These are phyloP conservation scores for Daubentonia madagascariensis DNA, from an alignment of 2,113 vertebrate genomes.

Conservation along the genomic window DNA sequence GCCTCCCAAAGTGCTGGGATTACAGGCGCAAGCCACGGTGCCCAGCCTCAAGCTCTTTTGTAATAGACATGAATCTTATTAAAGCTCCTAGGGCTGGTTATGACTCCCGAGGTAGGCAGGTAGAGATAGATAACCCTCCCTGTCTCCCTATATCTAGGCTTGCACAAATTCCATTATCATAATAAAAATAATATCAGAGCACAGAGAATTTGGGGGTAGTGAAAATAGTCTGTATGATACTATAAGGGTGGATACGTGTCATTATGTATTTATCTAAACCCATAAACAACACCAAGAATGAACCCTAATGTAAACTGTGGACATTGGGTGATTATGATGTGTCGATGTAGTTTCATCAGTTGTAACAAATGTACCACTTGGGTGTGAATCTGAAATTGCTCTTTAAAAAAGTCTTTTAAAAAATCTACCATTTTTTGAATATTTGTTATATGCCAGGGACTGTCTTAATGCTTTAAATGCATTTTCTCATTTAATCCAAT, in stretches of 20 bases:
- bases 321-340: neutral
- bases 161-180: neutral
- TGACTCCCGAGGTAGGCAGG: neutral
- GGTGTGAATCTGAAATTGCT: neutral
- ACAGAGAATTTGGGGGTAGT: neutral
- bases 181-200: neutral
- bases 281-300: neutral
- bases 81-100: neutral
- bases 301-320: neutral
- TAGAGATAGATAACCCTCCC: neutral
- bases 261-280: neutral
- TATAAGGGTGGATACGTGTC: neutral
- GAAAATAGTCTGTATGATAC: neutral
- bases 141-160: neutral
- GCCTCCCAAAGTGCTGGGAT: no score
- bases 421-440: neutral
- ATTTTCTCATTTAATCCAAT: conserved; percentile 24
- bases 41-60: neutral
- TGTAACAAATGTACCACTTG: neutral
- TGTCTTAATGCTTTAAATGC: neutral
- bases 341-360: neutral
- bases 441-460: neutral
- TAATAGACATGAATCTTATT: neutral
- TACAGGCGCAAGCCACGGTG: no score
- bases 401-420: neutral